Evolutionary conservation across 2,797 vertebrate species (phyloP).

Genomic region (Erethizon dorsatum): DNA sequence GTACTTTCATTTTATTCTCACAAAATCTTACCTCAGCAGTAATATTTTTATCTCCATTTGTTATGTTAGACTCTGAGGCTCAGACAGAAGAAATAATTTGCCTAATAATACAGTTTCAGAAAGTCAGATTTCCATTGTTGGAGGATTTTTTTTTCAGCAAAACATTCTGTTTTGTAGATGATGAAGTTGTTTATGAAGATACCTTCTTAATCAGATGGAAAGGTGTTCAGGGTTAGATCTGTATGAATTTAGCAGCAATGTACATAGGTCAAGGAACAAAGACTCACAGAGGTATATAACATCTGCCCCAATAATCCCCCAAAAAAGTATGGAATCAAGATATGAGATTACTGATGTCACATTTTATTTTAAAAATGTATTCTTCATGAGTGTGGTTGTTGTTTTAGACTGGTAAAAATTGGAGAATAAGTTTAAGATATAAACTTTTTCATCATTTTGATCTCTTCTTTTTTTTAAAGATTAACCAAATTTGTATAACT

Average conservation of each 20-base stretch:
- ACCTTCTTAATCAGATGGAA: background rate
- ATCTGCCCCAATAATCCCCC: background rate
- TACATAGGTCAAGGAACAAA: background rate
- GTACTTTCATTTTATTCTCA: background rate
- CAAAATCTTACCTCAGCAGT: no score
- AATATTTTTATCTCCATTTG: background rate
- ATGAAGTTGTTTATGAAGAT: background rate
- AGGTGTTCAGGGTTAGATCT: accelerated
- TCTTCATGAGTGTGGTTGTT: background rate
- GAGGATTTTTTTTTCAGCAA: background rate
- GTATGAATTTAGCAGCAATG: background rate
- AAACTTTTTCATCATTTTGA: background rate
- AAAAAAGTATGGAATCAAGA: background rate
- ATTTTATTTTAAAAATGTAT: background rate
- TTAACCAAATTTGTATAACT: background rate
- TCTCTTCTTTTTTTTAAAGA: background rate
- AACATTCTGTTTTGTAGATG: background rate
- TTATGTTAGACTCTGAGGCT: background rate
- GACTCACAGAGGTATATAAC: background rate
- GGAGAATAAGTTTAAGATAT: background rate
- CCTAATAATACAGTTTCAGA: background rate
- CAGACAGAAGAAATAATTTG: background rate
- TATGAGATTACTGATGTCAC: background rate
- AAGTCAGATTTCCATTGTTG: background rate
- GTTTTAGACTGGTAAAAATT: background rate